phyloP scores from a whole-genome alignment of 2,113 vertebrate genomes.

The Tupaia tana region DNA sequence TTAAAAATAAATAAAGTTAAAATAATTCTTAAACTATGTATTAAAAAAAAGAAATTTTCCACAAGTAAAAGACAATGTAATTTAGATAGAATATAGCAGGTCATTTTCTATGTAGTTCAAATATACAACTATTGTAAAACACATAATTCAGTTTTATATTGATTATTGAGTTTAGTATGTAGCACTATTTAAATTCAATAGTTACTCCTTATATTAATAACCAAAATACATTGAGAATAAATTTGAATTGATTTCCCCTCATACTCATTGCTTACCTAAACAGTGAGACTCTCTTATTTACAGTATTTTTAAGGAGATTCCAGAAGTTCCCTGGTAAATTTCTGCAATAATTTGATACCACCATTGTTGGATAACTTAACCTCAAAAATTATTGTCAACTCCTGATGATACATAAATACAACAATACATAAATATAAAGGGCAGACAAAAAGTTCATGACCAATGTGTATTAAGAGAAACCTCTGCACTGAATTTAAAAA shows the following conservation, averaged over 20 bases:
- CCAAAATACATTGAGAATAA: background rate
- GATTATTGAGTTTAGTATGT: background rate
- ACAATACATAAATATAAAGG: background rate
- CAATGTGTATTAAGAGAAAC: too few species aligned
- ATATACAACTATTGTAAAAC: background rate
- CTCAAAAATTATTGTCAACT: background rate
- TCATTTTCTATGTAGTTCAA: background rate
- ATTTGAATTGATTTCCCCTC: background rate
- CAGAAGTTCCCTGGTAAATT: background rate
- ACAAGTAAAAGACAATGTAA: background rate
- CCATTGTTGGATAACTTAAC: background rate
- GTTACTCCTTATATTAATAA: background rate
- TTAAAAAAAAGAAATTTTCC: background rate
- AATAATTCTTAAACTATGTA: too few species aligned
- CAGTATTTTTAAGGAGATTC: background rate
- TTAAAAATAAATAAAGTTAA: too few species aligned
- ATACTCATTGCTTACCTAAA: background rate
- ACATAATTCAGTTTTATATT: background rate
- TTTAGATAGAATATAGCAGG: background rate
- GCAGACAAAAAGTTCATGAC: too few species aligned
- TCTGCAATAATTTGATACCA: background rate
- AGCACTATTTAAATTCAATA: background rate
- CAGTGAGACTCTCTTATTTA: background rate
- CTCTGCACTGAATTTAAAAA: too few species aligned
- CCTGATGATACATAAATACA: background rate